Conservation (phyloP, 2,797 vertebrate genomes). For the Enteromius paludinosus region DNA sequence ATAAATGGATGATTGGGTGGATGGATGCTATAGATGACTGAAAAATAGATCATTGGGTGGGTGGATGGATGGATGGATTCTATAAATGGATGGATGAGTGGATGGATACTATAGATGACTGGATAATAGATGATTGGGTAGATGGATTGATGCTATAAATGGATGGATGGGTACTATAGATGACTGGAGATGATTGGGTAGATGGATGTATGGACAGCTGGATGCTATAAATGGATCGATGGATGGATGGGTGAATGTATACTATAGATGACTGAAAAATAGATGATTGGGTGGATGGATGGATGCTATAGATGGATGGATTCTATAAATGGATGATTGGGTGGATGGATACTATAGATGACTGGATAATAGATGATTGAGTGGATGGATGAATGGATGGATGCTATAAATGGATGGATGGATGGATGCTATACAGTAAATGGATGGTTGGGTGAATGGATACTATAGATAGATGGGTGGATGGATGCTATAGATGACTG, state of each 20-base stretch:
- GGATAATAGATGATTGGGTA: no score
- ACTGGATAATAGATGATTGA: no score
- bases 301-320: background rate
- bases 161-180: background rate
- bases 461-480: background rate
- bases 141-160: background rate
- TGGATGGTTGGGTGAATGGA: background rate
- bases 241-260: background rate
- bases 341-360: no score
- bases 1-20: no score
- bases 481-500: background rate
- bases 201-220: no score
- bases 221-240: background rate
- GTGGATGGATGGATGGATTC: no score
- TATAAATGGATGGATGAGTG: background rate
- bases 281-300: background rate
- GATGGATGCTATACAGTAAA: background rate
- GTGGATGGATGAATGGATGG: background rate
- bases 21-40: no score
- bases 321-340: background rate
- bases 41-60: no score
- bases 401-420: no score
- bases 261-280: background rate
- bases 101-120: no score
- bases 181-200: no score